phyloP scores from a whole-genome alignment of 1,140 invertebrate genomes.

The Pseudomyrmex flavicornis region DNA sequence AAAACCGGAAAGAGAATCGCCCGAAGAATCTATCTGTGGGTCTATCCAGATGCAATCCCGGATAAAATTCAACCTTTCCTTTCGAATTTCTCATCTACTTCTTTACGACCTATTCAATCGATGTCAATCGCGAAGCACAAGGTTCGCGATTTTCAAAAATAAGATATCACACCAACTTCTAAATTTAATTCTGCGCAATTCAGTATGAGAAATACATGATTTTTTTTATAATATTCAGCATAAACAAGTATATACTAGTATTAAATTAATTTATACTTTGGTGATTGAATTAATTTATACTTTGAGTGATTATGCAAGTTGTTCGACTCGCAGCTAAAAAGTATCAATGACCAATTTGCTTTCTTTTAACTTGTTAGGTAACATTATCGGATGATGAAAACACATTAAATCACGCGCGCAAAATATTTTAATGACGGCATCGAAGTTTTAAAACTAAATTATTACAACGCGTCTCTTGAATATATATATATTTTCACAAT shows the following conservation, averaged over 20 bases:
- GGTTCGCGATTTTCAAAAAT: constrained; percentile 5
- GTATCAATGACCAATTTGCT: too few species aligned
- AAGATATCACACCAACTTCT: constrained; percentile 2
- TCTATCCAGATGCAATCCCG: neutral
- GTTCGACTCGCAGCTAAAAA: neutral
- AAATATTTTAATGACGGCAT: too few species aligned
- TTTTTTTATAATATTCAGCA: too few species aligned
- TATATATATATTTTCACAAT: too few species aligned
- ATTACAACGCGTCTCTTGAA: too few species aligned
- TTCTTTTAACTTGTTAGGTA: too few species aligned
- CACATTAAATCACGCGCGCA: too few species aligned
- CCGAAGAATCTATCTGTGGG: neutral
- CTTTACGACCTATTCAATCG: too few species aligned
- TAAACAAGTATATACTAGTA: neutral
- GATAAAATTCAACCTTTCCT: constrained; percentile 11
- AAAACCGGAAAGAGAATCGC: constrained; percentile 2
- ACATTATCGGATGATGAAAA: too few species aligned
- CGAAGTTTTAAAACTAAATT: too few species aligned
- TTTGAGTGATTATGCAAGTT: neutral
- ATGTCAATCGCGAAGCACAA: neutral
- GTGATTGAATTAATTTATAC: neutral
- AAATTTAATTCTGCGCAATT: constrained; percentile 8
- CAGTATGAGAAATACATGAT: too few species aligned
- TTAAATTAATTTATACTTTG: constrained; percentile 13
- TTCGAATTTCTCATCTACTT: constrained; percentile 41